These are phyloP conservation scores for Drosophila oshimai DNA, from an alignment of 1,140 invertebrate species.

Conservation along the genomic window DNA sequence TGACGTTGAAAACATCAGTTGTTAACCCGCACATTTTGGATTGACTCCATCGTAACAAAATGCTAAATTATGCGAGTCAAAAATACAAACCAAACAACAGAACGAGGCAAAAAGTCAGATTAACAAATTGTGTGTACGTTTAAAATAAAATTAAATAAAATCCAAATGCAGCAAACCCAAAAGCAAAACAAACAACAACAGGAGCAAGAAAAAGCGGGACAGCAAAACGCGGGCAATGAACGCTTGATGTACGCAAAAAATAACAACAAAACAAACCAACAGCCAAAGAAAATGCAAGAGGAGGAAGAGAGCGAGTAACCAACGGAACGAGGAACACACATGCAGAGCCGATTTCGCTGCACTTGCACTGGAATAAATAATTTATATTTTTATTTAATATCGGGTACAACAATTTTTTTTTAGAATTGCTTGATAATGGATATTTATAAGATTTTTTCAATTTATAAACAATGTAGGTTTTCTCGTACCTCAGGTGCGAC, in stretches of 20 bases:
- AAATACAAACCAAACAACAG: conserved; percentile 25
- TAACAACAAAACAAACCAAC: conserved; percentile 26
- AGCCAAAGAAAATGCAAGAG: conserved; percentile 12
- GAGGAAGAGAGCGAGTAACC: conserved; percentile 28
- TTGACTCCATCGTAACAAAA: conserved; percentile 8
- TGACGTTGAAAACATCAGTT: conserved; percentile 51
- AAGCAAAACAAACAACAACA: neutral
- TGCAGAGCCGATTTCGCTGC: conserved; percentile 43
- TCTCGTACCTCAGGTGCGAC: too few relatives aligned
- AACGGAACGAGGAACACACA: conserved; percentile 57
- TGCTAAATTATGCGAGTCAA: conserved; percentile 35
- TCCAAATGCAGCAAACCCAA: conserved; percentile 56
- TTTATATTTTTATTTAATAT: neutral
- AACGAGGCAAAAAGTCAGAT: conserved; percentile 37
- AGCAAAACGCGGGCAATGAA: conserved; percentile 70
- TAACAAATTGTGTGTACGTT: conserved; percentile 65
- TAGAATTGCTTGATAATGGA: too few relatives aligned
- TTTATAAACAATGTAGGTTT: too few relatives aligned
- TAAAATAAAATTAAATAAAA: conserved; percentile 63
- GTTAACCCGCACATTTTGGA: neutral
- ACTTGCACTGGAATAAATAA: conserved; percentile 14
- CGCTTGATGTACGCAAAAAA: conserved; percentile 75
- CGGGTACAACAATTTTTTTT: too few relatives aligned
- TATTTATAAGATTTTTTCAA: too few relatives aligned
- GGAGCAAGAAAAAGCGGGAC: conserved; percentile 14